These are phyloP conservation scores for Tholera decimalis DNA, from an alignment of 2,888 invertebrate genomes.

Conservation along the genomic window DNA sequence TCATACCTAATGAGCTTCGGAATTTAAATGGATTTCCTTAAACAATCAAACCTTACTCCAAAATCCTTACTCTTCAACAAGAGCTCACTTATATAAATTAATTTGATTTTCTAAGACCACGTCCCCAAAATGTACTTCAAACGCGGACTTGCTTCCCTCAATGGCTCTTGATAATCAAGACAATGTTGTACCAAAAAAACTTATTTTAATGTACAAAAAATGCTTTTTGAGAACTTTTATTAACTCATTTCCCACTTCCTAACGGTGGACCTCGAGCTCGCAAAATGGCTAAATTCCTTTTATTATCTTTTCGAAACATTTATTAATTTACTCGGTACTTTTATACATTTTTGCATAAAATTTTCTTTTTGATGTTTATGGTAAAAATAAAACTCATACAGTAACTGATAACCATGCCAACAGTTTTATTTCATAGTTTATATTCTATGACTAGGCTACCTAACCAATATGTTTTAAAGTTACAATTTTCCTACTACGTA, in stretches of 20 bases:
- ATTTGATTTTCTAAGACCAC: slow-evolving; percentile 66
- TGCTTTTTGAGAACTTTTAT: slow-evolving; percentile 66
- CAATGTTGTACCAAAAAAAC: slow-evolving; percentile 65
- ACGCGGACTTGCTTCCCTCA: slow-evolving; percentile 68
- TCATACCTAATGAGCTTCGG: slow-evolving; percentile 19
- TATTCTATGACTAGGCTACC: slow-evolving; percentile 67
- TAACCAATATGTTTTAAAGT: slow-evolving; percentile 63
- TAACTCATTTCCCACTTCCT: slow-evolving; percentile 68
- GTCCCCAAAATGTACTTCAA: slow-evolving; percentile 66
- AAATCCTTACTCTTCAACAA: slow-evolving; percentile 55
- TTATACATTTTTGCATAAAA: slow-evolving; percentile 11
- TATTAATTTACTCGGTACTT: slow-evolving; percentile 50
- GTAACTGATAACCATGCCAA: slow-evolving; percentile 76
- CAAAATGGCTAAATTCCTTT: slow-evolving; percentile 49
- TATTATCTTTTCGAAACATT: slow-evolving; percentile 55
- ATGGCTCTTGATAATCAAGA: slow-evolving; percentile 71
- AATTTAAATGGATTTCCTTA: slow-evolving; percentile 37
- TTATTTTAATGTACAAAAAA: slow-evolving; percentile 66
- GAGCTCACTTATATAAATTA: slow-evolving; percentile 67
- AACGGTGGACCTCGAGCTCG: slow-evolving; percentile 51
- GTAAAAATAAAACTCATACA: slow-evolving; percentile 60
- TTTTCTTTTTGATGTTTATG: slow-evolving; percentile 15
- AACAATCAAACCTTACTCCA: slow-evolving; percentile 45
- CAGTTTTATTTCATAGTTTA: slow-evolving; percentile 74
- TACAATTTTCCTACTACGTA: slow-evolving; percentile 69